phyloP scores from a whole-genome alignment of 2,113 vertebrate genomes.

The Pavo muticus region DNA sequence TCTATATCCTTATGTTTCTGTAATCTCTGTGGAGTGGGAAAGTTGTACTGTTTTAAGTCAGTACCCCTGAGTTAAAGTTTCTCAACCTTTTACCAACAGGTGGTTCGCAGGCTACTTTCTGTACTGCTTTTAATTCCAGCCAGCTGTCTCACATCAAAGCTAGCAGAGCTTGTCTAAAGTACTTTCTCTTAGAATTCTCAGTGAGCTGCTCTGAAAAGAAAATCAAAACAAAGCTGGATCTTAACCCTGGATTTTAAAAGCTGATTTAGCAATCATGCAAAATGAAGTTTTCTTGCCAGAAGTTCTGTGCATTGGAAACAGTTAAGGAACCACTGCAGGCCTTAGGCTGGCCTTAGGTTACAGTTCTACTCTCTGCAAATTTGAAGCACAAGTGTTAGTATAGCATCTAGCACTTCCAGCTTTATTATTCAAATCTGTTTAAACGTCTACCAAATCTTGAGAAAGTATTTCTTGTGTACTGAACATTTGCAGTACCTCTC shows the following conservation, averaged over 20 bases:
- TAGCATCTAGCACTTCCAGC: neutral
- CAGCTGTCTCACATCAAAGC: neutral
- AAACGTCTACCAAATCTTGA: neutral
- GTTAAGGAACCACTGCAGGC: neutral
- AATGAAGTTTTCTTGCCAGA: neutral
- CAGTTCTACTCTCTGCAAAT: neutral
- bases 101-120: neutral
- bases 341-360: neutral
- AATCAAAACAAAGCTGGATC: neutral
- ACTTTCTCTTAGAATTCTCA: neutral
- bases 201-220: neutral
- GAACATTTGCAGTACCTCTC: neutral
- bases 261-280: neutral
- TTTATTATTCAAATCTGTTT: accelerated
- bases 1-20: neutral
- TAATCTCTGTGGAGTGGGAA: neutral
- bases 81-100: neutral
- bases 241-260: neutral
- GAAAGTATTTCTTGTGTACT: neutral
- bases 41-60: neutral
- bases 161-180: neutral
- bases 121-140: neutral
- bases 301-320: neutral
- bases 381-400: neutral
- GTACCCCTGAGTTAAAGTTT: neutral